Conservation (phyloP, 2,113 vertebrate genomes). For the Phainopepla nitens region DNA sequence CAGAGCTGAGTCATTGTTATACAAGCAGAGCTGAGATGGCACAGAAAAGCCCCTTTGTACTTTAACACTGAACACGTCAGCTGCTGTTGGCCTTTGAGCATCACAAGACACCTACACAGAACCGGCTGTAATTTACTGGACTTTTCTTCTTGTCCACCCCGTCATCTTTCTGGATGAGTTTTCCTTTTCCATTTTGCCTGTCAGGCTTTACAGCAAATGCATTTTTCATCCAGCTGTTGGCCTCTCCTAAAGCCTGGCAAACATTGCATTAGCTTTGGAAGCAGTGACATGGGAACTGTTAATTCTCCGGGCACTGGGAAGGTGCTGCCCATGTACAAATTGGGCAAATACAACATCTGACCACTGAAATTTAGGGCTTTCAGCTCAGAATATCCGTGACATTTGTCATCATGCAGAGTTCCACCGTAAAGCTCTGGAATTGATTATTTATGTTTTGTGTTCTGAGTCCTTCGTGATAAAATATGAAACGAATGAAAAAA, state of each 20-base stretch:
- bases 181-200: neutral
- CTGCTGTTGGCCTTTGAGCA: neutral
- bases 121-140: neutral
- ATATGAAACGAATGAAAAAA: neutral
- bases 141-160: neutral
- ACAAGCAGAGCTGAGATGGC: neutral
- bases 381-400: neutral
- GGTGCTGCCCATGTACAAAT: neutral
- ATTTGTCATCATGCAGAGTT: neutral
- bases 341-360: neutral
- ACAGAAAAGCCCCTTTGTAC: conserved; percentile 15
- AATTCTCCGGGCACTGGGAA: neutral
- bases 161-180: neutral
- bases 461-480: neutral
- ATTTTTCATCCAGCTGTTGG: neutral
- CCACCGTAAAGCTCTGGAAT: neutral
- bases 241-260: neutral
- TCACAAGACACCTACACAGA: neutral
- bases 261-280: neutral
- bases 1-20: conserved; percentile 61
- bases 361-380: neutral
- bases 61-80: neutral
- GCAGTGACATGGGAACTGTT: neutral
- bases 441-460: neutral
- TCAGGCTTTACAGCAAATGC: neutral